phyloP scores from a whole-genome alignment of 2,113 vertebrate genomes.

The Epinephelus lanceolatus region DNA sequence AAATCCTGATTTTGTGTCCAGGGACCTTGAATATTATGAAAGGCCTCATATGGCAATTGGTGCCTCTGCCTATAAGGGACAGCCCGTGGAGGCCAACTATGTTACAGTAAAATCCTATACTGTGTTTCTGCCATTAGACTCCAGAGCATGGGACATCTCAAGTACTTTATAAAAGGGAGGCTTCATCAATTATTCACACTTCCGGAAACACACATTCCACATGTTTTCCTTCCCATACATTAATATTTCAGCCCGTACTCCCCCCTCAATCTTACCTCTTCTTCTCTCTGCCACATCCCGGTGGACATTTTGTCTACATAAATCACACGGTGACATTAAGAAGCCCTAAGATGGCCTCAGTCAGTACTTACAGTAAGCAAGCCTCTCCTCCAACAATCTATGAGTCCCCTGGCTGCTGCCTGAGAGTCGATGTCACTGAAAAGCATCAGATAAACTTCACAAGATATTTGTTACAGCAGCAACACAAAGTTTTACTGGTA shows the following conservation, averaged over 20 bases:
- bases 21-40: too few relatives aligned
- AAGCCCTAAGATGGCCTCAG: constrained; percentile 74
- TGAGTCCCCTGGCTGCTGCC: constrained; percentile 27
- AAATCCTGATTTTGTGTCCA: not conserved
- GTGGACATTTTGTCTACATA: constrained; percentile 78
- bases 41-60: constrained; percentile 1
- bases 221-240: constrained; percentile 78
- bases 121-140: constrained; percentile 63
- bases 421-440: constrained; percentile 25
- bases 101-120: constrained; percentile 31
- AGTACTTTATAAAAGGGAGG: constrained; percentile 76
- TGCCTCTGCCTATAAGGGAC: not conserved
- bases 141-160: constrained; percentile 66
- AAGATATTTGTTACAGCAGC: constrained; percentile 4
- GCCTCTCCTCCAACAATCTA: not conserved
- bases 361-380: constrained; percentile 56
- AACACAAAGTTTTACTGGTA: not conserved
- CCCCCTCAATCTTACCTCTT: not conserved
- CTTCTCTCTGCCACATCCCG: constrained; percentile 56
- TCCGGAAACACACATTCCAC: constrained; percentile 74
- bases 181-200: constrained; percentile 81
- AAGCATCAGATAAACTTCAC: constrained; percentile 18
- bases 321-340: constrained; percentile 79
- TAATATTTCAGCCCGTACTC: constrained; percentile 79
- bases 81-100: not conserved